These are phyloP conservation scores for Diplazon laetatorius DNA, from an alignment of 2,888 invertebrate species.

Conservation along the genomic window DNA sequence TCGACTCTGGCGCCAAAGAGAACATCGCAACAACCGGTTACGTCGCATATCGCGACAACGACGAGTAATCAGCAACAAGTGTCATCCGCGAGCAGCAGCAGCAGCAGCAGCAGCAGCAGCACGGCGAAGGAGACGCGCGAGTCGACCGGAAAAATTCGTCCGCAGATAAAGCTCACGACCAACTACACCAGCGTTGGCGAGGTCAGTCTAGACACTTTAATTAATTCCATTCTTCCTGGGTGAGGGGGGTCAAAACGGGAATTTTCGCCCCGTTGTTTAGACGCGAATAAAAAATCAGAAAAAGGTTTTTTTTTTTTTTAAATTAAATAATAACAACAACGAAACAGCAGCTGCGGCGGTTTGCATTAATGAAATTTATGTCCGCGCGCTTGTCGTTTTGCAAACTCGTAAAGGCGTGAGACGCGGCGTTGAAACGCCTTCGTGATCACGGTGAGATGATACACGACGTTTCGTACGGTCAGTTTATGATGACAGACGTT, in stretches of 20 bases:
- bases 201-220: slow-evolving; percentile 75
- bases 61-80: slow-evolving; percentile 55
- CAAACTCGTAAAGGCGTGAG: no score
- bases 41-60: slow-evolving; percentile 30
- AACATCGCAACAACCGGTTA: slow-evolving; percentile 51
- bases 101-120: slow-evolving; percentile 50
- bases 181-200: slow-evolving; percentile 80
- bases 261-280: no score
- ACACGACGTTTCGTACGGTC: no score
- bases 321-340: no score
- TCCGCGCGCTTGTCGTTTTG: no score
- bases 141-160: slow-evolving; percentile 79
- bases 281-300: background rate
- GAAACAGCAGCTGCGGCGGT: no score
- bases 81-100: no score
- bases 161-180: slow-evolving; percentile 80
- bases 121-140: slow-evolving; percentile 79
- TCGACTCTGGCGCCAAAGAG: slow-evolving; percentile 44
- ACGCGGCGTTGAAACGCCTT: no score
- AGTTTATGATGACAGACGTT: no score
- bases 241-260: background rate
- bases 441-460: no score
- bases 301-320: no score
- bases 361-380: no score
- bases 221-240: slow-evolving; percentile 7